Evolutionary conservation across 2,888 invertebrate genomes (phyloP).

Genomic region (Agonum fuliginosum): DNA sequence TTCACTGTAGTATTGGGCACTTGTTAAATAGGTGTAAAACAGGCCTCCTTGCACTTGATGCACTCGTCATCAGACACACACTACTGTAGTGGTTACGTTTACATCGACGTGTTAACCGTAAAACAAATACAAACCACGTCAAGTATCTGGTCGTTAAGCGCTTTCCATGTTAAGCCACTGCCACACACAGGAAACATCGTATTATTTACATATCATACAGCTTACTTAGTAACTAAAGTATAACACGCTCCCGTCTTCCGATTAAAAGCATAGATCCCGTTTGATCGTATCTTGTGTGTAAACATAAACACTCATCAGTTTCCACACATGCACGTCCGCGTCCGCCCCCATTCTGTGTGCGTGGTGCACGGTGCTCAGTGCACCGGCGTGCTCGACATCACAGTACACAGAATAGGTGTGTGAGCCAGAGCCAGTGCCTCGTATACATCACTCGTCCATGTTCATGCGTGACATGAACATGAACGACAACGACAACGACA

Average conservation of each 20-base stretch:
- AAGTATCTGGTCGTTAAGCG: constrained; percentile 13
- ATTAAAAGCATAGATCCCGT: constrained; percentile 6
- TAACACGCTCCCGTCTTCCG: too few species aligned
- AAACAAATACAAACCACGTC: constrained; percentile 23
- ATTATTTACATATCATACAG: constrained; percentile 39
- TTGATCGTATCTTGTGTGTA: too few species aligned
- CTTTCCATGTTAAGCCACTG: constrained; percentile 23
- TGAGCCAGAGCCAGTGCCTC: constrained; percentile 36
- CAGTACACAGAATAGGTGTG: constrained; percentile 56
- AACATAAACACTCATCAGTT: constrained; percentile 40
- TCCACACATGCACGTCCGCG: constrained; percentile 30
- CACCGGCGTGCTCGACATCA: constrained; percentile 38
- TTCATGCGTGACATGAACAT: not conserved
- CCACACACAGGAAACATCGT: constrained; percentile 32
- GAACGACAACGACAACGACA: too few species aligned
- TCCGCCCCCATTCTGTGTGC: constrained; percentile 55
- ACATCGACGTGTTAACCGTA: constrained; percentile 31
- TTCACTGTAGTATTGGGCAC: not conserved
- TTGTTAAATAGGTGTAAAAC: not conserved
- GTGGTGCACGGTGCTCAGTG: constrained; percentile 1
- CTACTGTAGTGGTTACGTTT: constrained; percentile 42
- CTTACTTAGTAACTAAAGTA: not conserved
- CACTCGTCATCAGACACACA: not conserved
- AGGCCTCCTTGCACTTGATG: too few species aligned
- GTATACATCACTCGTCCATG: not conserved